Base-by-base conservation (phyloP, 2,113 vertebrate genomes). In the Bufo gargarizans region DNA sequence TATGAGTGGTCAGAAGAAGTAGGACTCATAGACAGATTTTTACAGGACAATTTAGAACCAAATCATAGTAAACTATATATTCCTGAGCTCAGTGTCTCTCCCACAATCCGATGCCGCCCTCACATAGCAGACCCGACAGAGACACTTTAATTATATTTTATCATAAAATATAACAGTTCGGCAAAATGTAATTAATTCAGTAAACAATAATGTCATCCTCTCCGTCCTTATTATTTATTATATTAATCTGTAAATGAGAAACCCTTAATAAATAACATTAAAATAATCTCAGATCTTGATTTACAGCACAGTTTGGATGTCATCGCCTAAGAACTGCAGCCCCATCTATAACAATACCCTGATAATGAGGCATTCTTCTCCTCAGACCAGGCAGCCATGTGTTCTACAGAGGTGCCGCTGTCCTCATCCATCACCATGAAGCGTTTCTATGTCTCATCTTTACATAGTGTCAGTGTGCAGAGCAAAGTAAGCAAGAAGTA, bases 381-480 rank as follows among this genome's bases (percentile, higher is more conserved):
- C 16, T 50, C 77, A 55, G 50, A 19, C 72, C 49, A 56, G 77
- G 77, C 49, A 14, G 50, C 2, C 77, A 56, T 22, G 77, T 22
- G 4, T 22, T 78, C 6, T 78, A 20, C 0, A 33, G n/a, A 78
- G 77, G 77, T n/a, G 77, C 77, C 77, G 12, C 20, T 78, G 77
- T 55, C 50, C 50, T 78, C 17, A 56, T 78, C 56, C 16, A 56
- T 78, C 50, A 78, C 77, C 33, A 12, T 22, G 9, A 7, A 9
- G 33, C 11, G 0, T 3, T 17, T 50, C 10, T 14, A 45, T 4
- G 13, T 47, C 43, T 74, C 45, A 20, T 50, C 72, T 76, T 49
- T 50, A 76, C 72, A 50, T 56, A 55, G 77, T 78, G 50, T 78
- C 77, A 77, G 47, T 77, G 9, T 53, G 20, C 76, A 78, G n/a